Conservation (phyloP, 2,888 invertebrate species). For the Latrodectus elegans region DNA sequence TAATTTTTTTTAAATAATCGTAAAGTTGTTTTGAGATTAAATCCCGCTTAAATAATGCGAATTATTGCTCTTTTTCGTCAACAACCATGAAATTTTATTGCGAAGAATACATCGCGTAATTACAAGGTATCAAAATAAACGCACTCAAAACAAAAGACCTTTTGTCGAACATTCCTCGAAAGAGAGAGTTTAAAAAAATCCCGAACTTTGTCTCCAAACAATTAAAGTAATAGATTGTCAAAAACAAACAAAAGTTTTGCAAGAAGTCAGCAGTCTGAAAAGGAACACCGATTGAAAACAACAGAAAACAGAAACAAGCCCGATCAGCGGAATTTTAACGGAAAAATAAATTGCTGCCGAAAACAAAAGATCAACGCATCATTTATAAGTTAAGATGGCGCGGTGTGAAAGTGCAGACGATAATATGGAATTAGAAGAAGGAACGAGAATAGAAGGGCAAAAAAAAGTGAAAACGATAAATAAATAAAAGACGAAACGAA, state of each 20-base stretch:
- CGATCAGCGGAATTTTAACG: constrained; percentile 62
- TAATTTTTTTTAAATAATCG: too few relatives aligned
- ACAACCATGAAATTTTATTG: constrained; percentile 5
- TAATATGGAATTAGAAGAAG: constrained; percentile 27
- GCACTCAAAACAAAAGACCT: constrained; percentile 27
- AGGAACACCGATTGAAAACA: constrained; percentile 39
- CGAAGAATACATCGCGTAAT: constrained; percentile 4
- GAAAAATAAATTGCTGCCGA: constrained; percentile 56
- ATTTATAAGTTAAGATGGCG: constrained; percentile 57
- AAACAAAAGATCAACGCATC: constrained; percentile 63
- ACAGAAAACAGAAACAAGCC: constrained; percentile 29
- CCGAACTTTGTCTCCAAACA: constrained; percentile 32
- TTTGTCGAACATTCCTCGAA: background rate
- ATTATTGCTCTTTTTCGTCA: background rate
- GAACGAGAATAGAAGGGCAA: background rate
- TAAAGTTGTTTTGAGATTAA: too few relatives aligned
- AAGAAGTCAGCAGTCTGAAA: constrained; percentile 40
- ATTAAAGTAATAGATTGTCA: constrained; percentile 17
- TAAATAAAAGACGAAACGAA: constrained; percentile 46
- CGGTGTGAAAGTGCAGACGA: constrained; percentile 52
- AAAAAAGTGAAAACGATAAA: constrained; percentile 16
- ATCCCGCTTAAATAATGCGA: too few relatives aligned
- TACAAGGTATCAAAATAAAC: constrained; percentile 36
- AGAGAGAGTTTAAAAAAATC: constrained; percentile 17
- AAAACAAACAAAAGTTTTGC: constrained; percentile 34